phyloP scores from a whole-genome alignment of 2,888 invertebrate species.

The Meandrusa payeni region DNA sequence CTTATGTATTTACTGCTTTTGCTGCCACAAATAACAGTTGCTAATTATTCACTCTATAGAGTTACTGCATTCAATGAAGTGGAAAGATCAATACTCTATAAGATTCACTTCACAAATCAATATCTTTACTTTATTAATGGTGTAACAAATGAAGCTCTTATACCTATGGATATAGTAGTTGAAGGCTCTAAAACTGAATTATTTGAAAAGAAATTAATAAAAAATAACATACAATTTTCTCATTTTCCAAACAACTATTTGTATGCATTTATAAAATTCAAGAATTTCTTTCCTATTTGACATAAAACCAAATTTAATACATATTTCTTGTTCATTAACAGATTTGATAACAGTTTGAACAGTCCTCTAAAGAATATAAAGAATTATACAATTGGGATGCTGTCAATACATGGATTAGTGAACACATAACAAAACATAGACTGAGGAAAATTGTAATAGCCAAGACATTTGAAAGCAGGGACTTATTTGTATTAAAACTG shows the following conservation, averaged over 20 bases:
- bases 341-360: not conserved
- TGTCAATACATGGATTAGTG: slow-evolving; percentile 42
- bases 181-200: slow-evolving; percentile 30
- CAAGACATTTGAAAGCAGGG: slow-evolving; percentile 49
- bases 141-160: slow-evolving; percentile 59
- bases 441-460: slow-evolving; percentile 48
- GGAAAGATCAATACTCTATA: slow-evolving; percentile 52
- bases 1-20: slow-evolving; percentile 18
- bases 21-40: slow-evolving; percentile 7
- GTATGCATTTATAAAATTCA: slow-evolving; percentile 36
- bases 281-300: too few species aligned
- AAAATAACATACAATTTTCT: slow-evolving; percentile 47
- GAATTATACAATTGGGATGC: slow-evolving; percentile 41
- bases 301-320: too few species aligned
- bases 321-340: too few species aligned
- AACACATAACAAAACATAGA: slow-evolving; percentile 32
- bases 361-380: too few species aligned
- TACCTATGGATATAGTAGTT: slow-evolving; percentile 56
- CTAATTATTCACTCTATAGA: slow-evolving; percentile 46
- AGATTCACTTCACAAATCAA: slow-evolving; percentile 37
- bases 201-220: slow-evolving; percentile 46
- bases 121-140: slow-evolving; percentile 52
- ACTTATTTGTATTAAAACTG: slow-evolving; percentile 52
- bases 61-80: slow-evolving; percentile 55
- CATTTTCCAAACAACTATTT: slow-evolving; percentile 29